Percentiles rank a stretch among this genome's conserved stretches.
These are phyloP conservation scores for Python bivittatus DNA, from an alignment of 2,113 vertebrate genomes.

Conservation along the genomic window DNA sequence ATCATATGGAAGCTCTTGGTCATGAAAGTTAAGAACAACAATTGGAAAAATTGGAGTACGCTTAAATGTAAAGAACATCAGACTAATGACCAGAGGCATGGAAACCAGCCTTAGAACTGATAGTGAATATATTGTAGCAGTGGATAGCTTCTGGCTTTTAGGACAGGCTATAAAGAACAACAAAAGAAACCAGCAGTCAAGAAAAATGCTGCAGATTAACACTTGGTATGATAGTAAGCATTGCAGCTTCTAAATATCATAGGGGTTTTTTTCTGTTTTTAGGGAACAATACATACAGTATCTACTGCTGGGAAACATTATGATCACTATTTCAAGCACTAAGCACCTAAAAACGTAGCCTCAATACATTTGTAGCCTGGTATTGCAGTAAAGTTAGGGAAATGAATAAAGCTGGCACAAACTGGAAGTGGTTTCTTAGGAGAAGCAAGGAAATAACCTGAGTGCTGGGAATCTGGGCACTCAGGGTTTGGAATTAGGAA, in stretches of 20 bases:
- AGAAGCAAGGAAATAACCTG: not conserved
- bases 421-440: not conserved
- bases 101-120: not conserved
- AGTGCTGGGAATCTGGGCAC: not conserved
- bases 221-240: not conserved
- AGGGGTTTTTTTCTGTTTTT: constrained; percentile 25
- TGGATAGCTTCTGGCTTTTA: not conserved
- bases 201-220: not conserved
- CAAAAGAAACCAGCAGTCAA: not conserved
- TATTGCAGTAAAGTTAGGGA: not conserved
- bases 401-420: not conserved
- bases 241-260: constrained; percentile 34
- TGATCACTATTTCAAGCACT: constrained; percentile 31
- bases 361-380: not conserved
- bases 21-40: not conserved
- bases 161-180: not conserved
- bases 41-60: not conserved
- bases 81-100: not conserved
- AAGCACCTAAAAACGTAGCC: not conserved
- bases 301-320: constrained; percentile 31
- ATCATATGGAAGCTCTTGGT: not conserved
- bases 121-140: not conserved
- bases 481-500: not conserved
- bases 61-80: not conserved
- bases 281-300: constrained; percentile 39